phyloP scores from a whole-genome alignment of 1,140 invertebrate genomes.

The Dendrolimus kikuchii region DNA sequence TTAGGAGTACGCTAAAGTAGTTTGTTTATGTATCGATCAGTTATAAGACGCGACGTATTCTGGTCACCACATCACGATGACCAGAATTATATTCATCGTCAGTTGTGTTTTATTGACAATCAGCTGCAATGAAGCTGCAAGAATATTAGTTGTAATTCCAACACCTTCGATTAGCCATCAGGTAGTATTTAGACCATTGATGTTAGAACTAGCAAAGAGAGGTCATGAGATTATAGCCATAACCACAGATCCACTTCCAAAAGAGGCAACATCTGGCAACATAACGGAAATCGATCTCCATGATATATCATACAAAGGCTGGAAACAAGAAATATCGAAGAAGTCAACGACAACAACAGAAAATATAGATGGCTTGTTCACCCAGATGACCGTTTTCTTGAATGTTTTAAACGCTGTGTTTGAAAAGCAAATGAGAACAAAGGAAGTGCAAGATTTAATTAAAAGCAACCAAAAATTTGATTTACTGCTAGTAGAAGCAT shows the following conservation, averaged over 20 bases:
- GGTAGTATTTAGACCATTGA: slow-evolving; percentile 4
- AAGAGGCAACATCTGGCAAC: slow-evolving; percentile 17
- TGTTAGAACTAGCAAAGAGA: slow-evolving; percentile 21
- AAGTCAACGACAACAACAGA: slow-evolving; percentile 17
- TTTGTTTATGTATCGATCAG: too few species aligned
- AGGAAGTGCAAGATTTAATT: neutral
- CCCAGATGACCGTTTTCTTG: neutral
- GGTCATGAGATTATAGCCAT: slow-evolving; percentile 44
- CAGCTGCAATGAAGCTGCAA: slow-evolving; percentile 15
- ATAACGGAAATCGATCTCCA: slow-evolving; percentile 33
- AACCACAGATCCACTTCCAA: slow-evolving; percentile 33
- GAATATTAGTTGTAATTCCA: slow-evolving; percentile 33
- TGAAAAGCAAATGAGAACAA: slow-evolving; percentile 18
- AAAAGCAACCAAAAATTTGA: slow-evolving; percentile 23
- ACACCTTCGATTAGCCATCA: slow-evolving; percentile 30
- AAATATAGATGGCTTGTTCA: slow-evolving; percentile 3
- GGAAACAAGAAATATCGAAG: slow-evolving; percentile 1
- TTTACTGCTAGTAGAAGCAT: slow-evolving; percentile 30
- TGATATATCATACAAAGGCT: slow-evolving; percentile 12
- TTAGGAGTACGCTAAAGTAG: too few species aligned
- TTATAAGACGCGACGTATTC: too few species aligned
- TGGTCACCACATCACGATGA: too few species aligned
- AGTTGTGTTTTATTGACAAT: too few species aligned
- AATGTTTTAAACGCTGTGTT: slow-evolving; percentile 2
- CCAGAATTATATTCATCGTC: too few species aligned